These are phyloP conservation scores for Mallotus villosus DNA, from an alignment of 2,797 vertebrate genomes.

Conservation along the genomic window DNA sequence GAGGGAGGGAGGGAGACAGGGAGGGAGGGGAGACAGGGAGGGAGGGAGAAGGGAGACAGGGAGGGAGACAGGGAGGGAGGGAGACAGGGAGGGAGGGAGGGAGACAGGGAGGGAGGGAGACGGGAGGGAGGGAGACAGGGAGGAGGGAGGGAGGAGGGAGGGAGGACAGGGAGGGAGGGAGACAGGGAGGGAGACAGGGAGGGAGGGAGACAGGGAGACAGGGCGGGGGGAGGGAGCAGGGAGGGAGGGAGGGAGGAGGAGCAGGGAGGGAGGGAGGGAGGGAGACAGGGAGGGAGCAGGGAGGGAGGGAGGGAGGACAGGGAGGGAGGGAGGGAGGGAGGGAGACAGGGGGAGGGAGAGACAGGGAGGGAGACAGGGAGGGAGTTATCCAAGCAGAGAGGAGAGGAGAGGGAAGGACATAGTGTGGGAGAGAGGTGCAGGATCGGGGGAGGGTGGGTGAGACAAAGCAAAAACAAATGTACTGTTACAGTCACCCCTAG, in stretches of 20 bases:
- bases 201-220: not conserved
- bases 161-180: not conserved
- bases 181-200: no score
- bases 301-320: slow-evolving; percentile 3
- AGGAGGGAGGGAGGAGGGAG: not conserved
- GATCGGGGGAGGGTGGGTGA: not conserved
- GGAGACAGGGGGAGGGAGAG: not conserved
- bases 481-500: slow-evolving; percentile 1
- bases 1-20: not conserved
- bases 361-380: not conserved
- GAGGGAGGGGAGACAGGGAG: slow-evolving; percentile 6
- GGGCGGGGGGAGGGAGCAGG: not conserved
- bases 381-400: not conserved
- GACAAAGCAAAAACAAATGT: slow-evolving; percentile 5
- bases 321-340: not conserved
- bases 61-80: not conserved
- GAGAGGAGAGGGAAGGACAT: not conserved
- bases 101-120: not conserved
- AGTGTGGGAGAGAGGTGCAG: not conserved
- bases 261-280: not conserved
- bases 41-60: not conserved
- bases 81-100: slow-evolving; percentile 1
- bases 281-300: no score
- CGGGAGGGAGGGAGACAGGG: not conserved
- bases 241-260: not conserved